These are phyloP conservation scores for Laothoe populi DNA, from an alignment of 2,888 invertebrate genomes.

Conservation along the genomic window DNA sequence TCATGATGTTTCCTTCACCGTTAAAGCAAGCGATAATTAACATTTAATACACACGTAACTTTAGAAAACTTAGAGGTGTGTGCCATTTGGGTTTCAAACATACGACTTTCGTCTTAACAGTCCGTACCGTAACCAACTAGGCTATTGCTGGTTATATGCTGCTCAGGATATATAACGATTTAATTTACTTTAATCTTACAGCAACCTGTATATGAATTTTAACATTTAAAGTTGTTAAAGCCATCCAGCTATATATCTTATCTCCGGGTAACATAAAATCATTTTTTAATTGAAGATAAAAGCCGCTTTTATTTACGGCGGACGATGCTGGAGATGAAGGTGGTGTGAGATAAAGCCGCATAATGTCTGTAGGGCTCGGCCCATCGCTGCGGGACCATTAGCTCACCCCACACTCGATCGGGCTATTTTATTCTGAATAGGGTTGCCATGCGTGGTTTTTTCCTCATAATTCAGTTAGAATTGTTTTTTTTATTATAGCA, in stretches of 20 bases:
- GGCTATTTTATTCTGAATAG: conserved; percentile 40
- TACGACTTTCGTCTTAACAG: no score
- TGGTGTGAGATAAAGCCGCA: conserved; percentile 40
- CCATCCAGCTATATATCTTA: conserved; percentile 4
- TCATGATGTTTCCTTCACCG: no score
- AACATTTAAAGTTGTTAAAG: background rate
- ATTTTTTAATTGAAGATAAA: conserved; percentile 21
- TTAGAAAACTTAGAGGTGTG: no score
- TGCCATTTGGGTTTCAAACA: no score
- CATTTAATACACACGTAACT: no score
- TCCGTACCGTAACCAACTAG: no score
- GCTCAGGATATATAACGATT: no score
- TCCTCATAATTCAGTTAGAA: background rate
- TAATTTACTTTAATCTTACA: background rate
- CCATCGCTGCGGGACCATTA: conserved; percentile 50
- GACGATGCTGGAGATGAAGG: conserved; percentile 35
- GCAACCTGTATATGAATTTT: background rate
- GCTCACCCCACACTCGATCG: conserved; percentile 43
- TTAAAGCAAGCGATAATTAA: no score
- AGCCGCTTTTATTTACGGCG: conserved; percentile 22
- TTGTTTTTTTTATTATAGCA: no score
- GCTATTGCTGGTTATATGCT: no score
- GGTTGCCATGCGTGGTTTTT: background rate
- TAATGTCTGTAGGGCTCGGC: conserved; percentile 42
- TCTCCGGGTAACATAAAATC: conserved; percentile 29